phyloP scores from a whole-genome alignment of 1,140 invertebrate species.

The Lerema accius region DNA sequence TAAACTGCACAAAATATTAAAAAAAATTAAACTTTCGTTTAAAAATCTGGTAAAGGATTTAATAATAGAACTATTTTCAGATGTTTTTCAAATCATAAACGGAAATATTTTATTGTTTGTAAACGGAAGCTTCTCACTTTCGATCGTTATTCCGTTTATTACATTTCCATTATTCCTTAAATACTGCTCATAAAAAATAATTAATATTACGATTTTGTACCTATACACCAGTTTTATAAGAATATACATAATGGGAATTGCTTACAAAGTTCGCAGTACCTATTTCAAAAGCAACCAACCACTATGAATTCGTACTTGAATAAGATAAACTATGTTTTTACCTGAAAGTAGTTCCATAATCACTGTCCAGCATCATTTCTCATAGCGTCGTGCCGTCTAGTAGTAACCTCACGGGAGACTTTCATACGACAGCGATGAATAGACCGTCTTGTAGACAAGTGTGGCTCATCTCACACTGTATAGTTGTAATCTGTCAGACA shows the following conservation, averaged over 20 bases:
- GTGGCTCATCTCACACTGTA: background rate
- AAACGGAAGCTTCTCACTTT: too few species aligned
- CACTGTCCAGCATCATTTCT: background rate
- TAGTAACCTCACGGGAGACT: conserved; percentile 1
- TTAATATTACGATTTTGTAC: too few species aligned
- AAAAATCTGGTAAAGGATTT: too few species aligned
- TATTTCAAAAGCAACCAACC: too few species aligned
- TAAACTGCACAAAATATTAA: too few species aligned
- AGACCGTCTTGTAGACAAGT: background rate
- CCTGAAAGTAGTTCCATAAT: conserved; percentile 2
- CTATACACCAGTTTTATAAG: background rate
- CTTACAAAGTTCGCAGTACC: background rate
- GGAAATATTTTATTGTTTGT: background rate
- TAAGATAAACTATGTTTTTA: background rate
- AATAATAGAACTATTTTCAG: background rate
- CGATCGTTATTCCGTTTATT: conserved; percentile 1
- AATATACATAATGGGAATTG: background rate
- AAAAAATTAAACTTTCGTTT: too few species aligned
- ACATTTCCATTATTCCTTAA: background rate
- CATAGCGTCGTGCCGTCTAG: background rate
- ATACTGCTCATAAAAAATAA: background rate
- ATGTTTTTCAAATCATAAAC: background rate
- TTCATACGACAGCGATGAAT: conserved; percentile 2
- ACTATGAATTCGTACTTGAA: background rate
- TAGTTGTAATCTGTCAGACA: background rate